These are phyloP conservation scores for Micromys minutus DNA, from an alignment of 2,113 vertebrate species.

Conservation along the genomic window DNA sequence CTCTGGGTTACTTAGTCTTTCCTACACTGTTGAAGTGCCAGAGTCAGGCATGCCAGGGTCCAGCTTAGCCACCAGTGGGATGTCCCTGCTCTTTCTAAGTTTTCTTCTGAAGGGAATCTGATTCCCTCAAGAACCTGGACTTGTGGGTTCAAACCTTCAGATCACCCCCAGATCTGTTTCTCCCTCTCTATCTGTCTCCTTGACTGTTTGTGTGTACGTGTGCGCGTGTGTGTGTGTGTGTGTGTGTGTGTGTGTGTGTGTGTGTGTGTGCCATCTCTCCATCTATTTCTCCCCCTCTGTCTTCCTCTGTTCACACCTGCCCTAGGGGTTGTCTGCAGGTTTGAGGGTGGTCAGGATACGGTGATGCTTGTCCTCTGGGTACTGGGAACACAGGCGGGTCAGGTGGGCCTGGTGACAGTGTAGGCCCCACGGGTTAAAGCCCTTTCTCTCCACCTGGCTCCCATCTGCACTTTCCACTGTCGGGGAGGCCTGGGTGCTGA, in stretches of 20 bases:
- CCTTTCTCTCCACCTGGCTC: constrained; percentile 78
- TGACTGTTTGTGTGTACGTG: too few relatives aligned
- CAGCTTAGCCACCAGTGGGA: not conserved
- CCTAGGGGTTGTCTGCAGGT: not conserved
- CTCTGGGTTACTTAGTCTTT: too few relatives aligned
- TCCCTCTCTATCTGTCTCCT: not conserved
- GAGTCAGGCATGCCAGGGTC: not conserved
- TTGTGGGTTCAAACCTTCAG: not conserved
- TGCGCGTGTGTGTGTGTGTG: too few relatives aligned
- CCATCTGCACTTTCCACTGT: constrained; percentile 76
- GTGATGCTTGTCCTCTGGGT: constrained; percentile 83
- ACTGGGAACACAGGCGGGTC: constrained; percentile 84
- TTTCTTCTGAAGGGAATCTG: not conserved
- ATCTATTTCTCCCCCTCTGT: not conserved
- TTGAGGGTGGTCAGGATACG: constrained; percentile 81
- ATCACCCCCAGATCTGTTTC: too few relatives aligned
- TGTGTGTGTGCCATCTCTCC: too few relatives aligned
- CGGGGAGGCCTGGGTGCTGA: constrained; percentile 58
- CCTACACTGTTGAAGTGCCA: not conserved
- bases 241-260: too few relatives aligned
- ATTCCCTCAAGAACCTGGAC: not conserved
- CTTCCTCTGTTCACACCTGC: not conserved
- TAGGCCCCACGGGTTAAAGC: constrained; percentile 87
- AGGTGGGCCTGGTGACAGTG: constrained; percentile 87
- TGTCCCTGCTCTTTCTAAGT: not conserved